Base-by-base conservation (phyloP, 2,888 invertebrate species). In the Spodoptera exigua region DNA sequence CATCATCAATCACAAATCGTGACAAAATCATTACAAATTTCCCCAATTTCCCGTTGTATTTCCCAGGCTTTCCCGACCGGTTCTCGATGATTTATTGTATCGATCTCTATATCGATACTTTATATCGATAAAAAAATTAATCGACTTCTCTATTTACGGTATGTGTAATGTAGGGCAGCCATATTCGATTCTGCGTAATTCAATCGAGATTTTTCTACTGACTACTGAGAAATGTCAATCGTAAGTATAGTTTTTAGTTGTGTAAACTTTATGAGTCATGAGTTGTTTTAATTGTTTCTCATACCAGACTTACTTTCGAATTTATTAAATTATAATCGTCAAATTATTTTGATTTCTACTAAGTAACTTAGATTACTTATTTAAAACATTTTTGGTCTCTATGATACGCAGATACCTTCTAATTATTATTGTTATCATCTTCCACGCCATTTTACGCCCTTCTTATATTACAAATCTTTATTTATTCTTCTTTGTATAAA, bases 31-130 rank as follows among this genome's bases (percentile, higher is more conserved):
- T 76, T 69, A 72, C 27, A 17, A 47, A 53, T 81, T 81, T 81
- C 68, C 73, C 67, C 54, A 74, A 70, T 76, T 76, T 71, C 74
- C 73, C 73, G 74, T 58, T 37, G 46, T 44, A 32, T 74, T 82
- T 81, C 83, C 74, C 81, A 82, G 69, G 79, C 81, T 81, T 82
- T 81, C 80, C 77, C 60, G 43, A 72, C 76, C 64, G 58, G 78
- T 68, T 74, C 37, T 46, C 55, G 46, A 70, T 64, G 55, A 68
- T 74, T 71, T 57, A 62, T 61, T 52, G 56, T 56, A 61, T 65
- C 62, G 58, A 72, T 69, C 57, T 56, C 57, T 54, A 37, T 47
- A 63, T 59, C 55, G 43, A 66, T 40, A 56, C 18, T 49, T n/a
- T 36, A 57, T 53, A 61, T 52, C 51, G 54, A 65, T 27, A 32